Conservation (phyloP, 2,888 invertebrate genomes). For the Invenusta paracnida region DNA sequence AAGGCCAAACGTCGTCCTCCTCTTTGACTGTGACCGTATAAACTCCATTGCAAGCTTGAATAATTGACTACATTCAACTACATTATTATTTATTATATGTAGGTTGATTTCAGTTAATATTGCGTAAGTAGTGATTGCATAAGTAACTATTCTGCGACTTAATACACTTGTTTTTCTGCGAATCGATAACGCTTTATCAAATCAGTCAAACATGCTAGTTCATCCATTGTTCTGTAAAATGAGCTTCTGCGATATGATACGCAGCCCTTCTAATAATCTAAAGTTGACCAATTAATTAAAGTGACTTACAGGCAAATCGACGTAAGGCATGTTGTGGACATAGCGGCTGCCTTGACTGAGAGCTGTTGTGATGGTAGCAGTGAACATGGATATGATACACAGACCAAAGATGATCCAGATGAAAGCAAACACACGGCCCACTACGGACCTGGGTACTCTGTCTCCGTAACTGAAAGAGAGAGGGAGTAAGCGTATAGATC, state of each 20-base stretch:
- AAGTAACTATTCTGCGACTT: background rate
- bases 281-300: no score
- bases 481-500: no score
- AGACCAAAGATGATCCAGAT: constrained; percentile 38
- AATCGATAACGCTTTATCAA: background rate
- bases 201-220: background rate
- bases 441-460: constrained; percentile 11
- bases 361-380: constrained; percentile 37
- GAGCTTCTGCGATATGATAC: background rate
- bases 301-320: background rate
- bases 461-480: constrained; percentile 35
- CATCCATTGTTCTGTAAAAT: background rate
- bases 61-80: background rate
- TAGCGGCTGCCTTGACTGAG: background rate
- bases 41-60: background rate
- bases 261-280: no score
- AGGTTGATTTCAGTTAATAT: background rate
- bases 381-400: constrained; percentile 38
- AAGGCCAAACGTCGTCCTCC: background rate
- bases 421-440: constrained; percentile 24
- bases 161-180: background rate
- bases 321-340: background rate
- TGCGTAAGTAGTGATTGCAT: background rate
- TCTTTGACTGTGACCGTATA: background rate
- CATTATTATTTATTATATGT: background rate